Evolutionary conservation across 2,888 invertebrate genomes (phyloP), one percentile per base, ranked within the genome.

Genomic region (Monochamus alternatus): DNA sequence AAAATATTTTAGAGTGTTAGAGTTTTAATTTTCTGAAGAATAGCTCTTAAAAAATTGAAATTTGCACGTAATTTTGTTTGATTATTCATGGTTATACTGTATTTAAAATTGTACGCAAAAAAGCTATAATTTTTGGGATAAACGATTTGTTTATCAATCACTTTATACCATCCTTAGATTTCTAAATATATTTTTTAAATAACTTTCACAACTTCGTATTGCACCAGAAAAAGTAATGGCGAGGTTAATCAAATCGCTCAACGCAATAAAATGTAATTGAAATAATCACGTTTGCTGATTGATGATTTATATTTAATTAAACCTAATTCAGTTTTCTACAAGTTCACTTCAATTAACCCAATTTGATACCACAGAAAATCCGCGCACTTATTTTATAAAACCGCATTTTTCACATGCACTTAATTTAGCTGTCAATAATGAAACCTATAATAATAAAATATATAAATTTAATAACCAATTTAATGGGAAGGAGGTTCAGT

Each of bases 401-500:
- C 12, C 0, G 12, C 9, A 3, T 47, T 47, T 47, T 47, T 47
- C 38, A 38, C 38, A 38, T 7, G 38, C 5, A 7, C 38, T 38
- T 38, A 38, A 38, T 38, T 38, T 38, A 38, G 38, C 38, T 38
- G 38, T 38, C 38, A 38, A 38, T 38, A 38, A 38, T 38, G 38
- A 38, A 38, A 38, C 38, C 38, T 38, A 38, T 38, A 38, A 38
- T 38, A 38, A 38, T 38, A 38, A 38, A 38, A 38, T 55, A 55
- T 55, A 55, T 22, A 55, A 4, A 55, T 55, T 55, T 55, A 14
- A 55, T 55, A 55, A 55, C n/a, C 55, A 12, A 64, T 51, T 64
- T 47, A 59, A 68, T 58, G 68, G 44, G 59, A 43, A 59, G 58
- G 58, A 59, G 58, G 68, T 58, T 59, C 55, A 59, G 14, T 55